These are phyloP conservation scores for Paraplagusia blochii DNA, from an alignment of 2,113 vertebrate genomes.

Conservation along the genomic window DNA sequence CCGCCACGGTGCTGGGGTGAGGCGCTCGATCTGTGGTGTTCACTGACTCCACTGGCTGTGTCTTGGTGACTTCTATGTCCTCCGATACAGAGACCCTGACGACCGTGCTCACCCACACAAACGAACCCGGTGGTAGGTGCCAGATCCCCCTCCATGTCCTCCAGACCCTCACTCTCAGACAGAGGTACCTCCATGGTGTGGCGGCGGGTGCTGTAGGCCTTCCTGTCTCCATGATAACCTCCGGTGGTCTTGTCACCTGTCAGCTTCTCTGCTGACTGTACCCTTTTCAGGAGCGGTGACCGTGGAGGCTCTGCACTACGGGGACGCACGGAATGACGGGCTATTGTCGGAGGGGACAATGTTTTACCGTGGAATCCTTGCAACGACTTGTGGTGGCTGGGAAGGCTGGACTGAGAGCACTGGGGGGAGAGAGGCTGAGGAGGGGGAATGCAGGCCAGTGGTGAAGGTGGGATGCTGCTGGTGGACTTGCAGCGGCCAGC, in stretches of 20 bases:
- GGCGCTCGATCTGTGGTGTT: slow-evolving; percentile 31
- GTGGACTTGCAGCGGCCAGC: slow-evolving; percentile 89
- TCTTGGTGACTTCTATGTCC: slow-evolving; percentile 65
- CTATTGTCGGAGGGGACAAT: slow-evolving; percentile 81
- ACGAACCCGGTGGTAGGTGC: slow-evolving; percentile 50
- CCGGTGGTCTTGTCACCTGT: slow-evolving; percentile 78
- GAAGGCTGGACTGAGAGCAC: slow-evolving; percentile 82
- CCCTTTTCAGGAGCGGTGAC: slow-evolving; percentile 86
- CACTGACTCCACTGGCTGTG: slow-evolving; percentile 40
- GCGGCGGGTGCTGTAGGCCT: slow-evolving; percentile 65
- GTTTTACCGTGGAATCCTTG: slow-evolving; percentile 82
- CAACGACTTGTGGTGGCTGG: slow-evolving; percentile 72
- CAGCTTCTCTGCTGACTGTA: slow-evolving; percentile 86
- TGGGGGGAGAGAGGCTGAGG: slow-evolving; percentile 85
- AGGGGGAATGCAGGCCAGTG: slow-evolving; percentile 86
- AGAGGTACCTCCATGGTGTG: slow-evolving; percentile 75
- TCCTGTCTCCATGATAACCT: slow-evolving; percentile 75
- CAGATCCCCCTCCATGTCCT: slow-evolving; percentile 52
- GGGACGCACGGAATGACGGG: slow-evolving; percentile 80
- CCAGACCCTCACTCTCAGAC: slow-evolving; percentile 65
- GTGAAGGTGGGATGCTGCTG: slow-evolving; percentile 92
- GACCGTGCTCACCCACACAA: slow-evolving; percentile 70
- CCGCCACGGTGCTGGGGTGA: slow-evolving; percentile 50
- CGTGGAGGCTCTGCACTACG: slow-evolving; percentile 78
- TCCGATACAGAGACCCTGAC: slow-evolving; percentile 59